These are phyloP conservation scores for Nothocercus nigrocapillus DNA, from an alignment of 2,113 vertebrate species.

Conservation along the genomic window DNA sequence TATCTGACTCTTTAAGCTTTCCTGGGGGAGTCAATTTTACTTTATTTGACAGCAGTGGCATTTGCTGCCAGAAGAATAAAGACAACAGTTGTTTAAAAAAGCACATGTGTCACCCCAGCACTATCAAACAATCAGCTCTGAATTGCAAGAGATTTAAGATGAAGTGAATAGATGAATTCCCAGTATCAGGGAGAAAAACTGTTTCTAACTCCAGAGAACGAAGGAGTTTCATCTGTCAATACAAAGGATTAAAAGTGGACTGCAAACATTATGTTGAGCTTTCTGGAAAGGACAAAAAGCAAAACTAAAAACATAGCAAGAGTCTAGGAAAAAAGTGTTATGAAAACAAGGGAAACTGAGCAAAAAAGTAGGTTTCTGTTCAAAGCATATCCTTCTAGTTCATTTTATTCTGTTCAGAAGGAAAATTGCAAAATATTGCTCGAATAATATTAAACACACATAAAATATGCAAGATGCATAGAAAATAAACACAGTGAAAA, in stretches of 20 bases:
- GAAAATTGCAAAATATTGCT: background rate
- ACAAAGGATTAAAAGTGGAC: conserved; percentile 6
- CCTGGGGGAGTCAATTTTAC: conserved; percentile 58
- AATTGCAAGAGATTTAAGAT: conserved; percentile 27
- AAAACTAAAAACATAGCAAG: background rate
- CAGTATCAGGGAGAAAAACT: conserved; percentile 22
- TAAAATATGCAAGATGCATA: background rate
- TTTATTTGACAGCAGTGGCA: conserved; percentile 52
- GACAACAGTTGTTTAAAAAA: conserved; percentile 35
- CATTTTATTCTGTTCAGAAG: background rate
- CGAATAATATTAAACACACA: background rate
- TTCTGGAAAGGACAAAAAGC: background rate
- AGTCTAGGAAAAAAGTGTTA: background rate
- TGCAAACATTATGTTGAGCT: background rate
- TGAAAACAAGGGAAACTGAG: background rate
- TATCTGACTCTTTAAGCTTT: conserved; percentile 40
- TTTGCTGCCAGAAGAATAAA: conserved; percentile 59
- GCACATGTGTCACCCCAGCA: background rate
- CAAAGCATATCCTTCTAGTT: background rate
- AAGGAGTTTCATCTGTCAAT: conserved; percentile 11
- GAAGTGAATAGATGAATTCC: conserved; percentile 44
- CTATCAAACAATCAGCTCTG: conserved; percentile 52
- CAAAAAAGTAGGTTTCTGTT: background rate
- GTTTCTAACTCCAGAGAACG: conserved; percentile 52
- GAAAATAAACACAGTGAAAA: background rate